These are phyloP conservation scores for Oreamnos americanus DNA, from an alignment of 2,113 vertebrate species.

Conservation along the genomic window DNA sequence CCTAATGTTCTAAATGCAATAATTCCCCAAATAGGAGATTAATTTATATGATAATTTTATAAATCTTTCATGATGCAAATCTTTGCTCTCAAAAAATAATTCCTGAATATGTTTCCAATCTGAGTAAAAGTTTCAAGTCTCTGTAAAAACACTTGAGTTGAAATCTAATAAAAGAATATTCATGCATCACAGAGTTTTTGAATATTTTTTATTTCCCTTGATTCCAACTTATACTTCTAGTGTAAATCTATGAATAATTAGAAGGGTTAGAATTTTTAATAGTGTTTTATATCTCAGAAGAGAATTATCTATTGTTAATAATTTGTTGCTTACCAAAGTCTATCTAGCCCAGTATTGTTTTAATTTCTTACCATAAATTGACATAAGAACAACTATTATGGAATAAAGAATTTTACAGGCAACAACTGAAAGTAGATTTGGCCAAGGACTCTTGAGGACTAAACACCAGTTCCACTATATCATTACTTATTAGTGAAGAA, in stretches of 20 bases:
- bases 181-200: slow-evolving; percentile 63
- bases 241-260: slow-evolving; percentile 38
- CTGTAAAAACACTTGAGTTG: slow-evolving; percentile 61
- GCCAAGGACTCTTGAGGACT: not conserved
- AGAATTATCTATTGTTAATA: not conserved
- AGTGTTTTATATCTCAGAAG: not conserved
- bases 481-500: not conserved
- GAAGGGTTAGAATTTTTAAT: slow-evolving; percentile 30
- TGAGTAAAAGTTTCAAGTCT: slow-evolving; percentile 57
- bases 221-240: slow-evolving; percentile 62
- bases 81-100: slow-evolving; percentile 28
- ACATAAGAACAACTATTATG: not conserved
- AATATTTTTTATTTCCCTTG: slow-evolving; percentile 77
- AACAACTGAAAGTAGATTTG: not conserved
- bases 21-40: slow-evolving; percentile 50
- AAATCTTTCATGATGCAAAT: slow-evolving; percentile 53
- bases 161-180: slow-evolving; percentile 66
- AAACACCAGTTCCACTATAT: not conserved
- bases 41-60: slow-evolving; percentile 75
- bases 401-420: not conserved
- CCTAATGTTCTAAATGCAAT: slow-evolving; percentile 54
- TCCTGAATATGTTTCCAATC: slow-evolving; percentile 41
- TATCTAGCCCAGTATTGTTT: not conserved
- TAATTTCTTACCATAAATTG: not conserved
- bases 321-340: not conserved